Evolutionary conservation across 35 echinoderm and acorn worm species (phyloP), one percentile per base, ranked within the genome.

Genomic region (Hemicentrotus pulcherrimus): DNA sequence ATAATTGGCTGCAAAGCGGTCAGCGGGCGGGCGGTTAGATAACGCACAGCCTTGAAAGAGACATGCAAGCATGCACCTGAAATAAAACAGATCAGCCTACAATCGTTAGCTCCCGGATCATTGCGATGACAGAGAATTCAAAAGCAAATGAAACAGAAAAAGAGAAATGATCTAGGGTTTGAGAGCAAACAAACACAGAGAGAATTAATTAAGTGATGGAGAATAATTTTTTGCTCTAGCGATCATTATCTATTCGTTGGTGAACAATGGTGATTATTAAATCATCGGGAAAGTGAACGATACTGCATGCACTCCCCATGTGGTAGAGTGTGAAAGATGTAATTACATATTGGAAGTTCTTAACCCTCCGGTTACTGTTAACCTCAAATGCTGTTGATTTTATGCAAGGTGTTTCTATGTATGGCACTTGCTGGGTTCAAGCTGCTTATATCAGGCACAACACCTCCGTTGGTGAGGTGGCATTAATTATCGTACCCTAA

Each of bases 221-320:
- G 65, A 78, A 78, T 28, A 78, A 78, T 28, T 78, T 78, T 78
- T 22, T 78, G 65, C 65, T 78, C 24, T 78, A 4, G 65, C 65
- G 28, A 78, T 78, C 65, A 78, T 28, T 28, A 78, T 78, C 65
- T n/a, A 22, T 78, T n/a, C 7, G 65, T 5, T 28, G 22, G 65
- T 78, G 65, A 78, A 78, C 65, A 78, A 78, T 78, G 22, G 65
- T 78, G 65, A 78, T 78, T n/a, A 78, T 78, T 78, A 78, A 78
- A 78, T 78, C 65, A 78, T 78, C 2, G 65, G 65, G 65, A 78
- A 28, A 78, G 19, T 78, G 65, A 78, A 78, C 65, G 65, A 4
- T 78, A n/a, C 19, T 28, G 4, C 22, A 78, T 28, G 4, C 22
- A 78, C 65, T 78, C 65, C 65, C 19, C 65, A 78, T n/a, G 65